These are phyloP conservation scores for Phrynocephalus guinanensis DNA, from an alignment of 2,797 vertebrate species.

Conservation along the genomic window DNA sequence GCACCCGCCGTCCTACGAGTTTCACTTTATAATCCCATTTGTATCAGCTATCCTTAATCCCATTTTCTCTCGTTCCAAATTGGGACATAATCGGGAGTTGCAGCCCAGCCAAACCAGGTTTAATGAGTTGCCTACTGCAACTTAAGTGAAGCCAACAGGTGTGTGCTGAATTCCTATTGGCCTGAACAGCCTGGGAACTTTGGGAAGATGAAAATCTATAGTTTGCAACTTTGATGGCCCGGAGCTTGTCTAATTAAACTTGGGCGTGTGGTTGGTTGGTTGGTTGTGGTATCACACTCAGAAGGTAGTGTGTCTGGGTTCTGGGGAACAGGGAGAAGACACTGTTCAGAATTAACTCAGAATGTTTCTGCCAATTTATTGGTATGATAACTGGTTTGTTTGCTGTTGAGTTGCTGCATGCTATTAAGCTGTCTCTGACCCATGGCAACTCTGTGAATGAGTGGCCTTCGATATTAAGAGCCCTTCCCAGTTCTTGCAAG, in stretches of 20 bases:
- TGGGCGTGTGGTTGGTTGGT: background rate
- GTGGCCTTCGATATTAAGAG: too few species aligned
- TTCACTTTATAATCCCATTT: background rate
- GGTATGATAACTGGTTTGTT: too few species aligned
- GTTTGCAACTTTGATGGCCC: background rate
- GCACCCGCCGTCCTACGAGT: background rate
- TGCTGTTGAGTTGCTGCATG: too few species aligned
- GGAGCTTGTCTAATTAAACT: slow-evolving; percentile 3
- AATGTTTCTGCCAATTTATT: too few species aligned
- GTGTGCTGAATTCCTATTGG: slow-evolving; percentile 6
- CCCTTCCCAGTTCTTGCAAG: too few species aligned
- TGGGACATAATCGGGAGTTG: background rate
- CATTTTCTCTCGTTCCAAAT: background rate
- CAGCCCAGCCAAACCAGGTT: background rate
- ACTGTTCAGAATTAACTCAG: too few species aligned
- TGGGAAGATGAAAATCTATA: background rate
- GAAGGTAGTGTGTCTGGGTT: background rate
- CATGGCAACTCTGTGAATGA: too few species aligned
- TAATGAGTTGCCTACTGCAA: background rate
- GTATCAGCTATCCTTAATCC: background rate
- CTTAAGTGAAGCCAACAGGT: background rate
- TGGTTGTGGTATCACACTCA: background rate
- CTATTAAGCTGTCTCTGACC: too few species aligned
- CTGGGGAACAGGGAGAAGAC: too few species aligned
- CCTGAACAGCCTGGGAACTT: background rate